A percentile compares a stretch with the other conserved stretches of the same genome.
Conservation (phyloP, 2,797 vertebrate genomes). For the Pitangus sulphuratus region DNA sequence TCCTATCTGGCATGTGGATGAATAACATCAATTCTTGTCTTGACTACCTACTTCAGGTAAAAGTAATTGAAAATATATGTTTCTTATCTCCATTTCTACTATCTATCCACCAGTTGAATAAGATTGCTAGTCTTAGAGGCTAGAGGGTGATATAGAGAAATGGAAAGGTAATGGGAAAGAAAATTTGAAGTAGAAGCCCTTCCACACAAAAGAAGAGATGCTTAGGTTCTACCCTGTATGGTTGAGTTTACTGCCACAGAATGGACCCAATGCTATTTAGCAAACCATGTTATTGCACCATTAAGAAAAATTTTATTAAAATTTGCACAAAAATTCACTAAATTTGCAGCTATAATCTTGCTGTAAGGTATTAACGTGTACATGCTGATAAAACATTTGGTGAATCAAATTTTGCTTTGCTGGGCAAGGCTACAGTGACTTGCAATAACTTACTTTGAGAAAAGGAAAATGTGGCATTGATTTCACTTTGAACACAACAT, state of each 20-base stretch:
- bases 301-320: neutral
- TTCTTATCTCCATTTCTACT: neutral
- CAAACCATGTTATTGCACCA: neutral
- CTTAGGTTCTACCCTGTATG: neutral
- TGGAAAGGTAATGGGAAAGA: neutral
- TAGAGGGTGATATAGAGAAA: neutral
- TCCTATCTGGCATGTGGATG: neutral
- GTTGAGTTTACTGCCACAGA: neutral
- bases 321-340: neutral
- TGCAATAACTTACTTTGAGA: neutral
- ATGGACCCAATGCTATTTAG: neutral
- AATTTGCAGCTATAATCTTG: neutral
- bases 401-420: neutral
- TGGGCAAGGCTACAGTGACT: neutral
- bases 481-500: conserved; percentile 12
- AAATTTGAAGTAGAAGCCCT: neutral
- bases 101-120: neutral
- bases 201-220: neutral
- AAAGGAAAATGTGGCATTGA: conserved; percentile 43
- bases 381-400: neutral
- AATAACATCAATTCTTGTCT: neutral
- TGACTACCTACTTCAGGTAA: neutral
- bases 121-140: neutral
- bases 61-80: neutral
- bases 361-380: neutral